Evolutionary conservation across 2,113 vertebrate species (phyloP).

Genomic region (Lagopus leucura): DNA sequence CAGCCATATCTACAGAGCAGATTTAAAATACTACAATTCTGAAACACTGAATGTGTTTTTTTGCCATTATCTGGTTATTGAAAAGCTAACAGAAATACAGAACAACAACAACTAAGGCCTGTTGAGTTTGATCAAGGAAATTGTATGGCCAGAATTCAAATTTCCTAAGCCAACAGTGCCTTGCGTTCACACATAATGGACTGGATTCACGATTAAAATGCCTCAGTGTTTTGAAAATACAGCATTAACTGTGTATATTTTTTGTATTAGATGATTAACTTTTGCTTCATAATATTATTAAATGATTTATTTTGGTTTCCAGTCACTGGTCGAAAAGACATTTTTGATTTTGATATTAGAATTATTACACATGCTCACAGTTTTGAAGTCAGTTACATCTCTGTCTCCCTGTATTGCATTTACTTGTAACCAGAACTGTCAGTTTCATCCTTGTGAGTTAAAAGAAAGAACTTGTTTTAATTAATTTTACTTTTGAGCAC

Average conservation of each 20-base stretch:
- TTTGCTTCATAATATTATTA: not conserved
- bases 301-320: not conserved
- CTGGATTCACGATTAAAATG: not conserved
- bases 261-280: not conserved
- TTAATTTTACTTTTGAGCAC: constrained; percentile 7
- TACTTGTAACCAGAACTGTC: not conserved
- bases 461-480: constrained; percentile 8
- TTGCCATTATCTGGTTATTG: not conserved
- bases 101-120: not conserved
- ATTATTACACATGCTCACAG: not conserved
- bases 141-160: not conserved
- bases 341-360: not conserved
- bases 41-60: not conserved
- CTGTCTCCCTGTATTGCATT: not conserved
- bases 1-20: not conserved
- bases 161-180: not conserved
- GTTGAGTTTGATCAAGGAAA: not conserved
- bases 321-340: not conserved
- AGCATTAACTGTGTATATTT: not conserved
- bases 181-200: not conserved
- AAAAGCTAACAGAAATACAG: not conserved
- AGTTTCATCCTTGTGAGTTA: not conserved
- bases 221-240: not conserved
- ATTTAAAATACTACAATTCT: not conserved
- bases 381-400: not conserved